These are phyloP conservation scores for Campylomormyrus tamandua DNA, from an alignment of 2,113 vertebrate species.

Conservation along the genomic window DNA sequence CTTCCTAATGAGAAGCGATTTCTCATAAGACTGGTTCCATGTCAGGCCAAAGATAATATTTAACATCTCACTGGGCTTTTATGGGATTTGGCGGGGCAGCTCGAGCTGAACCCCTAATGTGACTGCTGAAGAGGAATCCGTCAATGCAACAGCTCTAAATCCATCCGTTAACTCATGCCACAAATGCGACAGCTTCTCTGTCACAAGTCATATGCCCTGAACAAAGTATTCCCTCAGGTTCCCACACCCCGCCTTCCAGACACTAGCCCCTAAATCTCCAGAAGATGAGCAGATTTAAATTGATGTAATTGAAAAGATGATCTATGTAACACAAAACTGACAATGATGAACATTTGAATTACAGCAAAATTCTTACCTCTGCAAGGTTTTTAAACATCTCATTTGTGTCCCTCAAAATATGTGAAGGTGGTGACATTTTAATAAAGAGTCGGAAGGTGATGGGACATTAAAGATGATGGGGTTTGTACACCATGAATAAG, in stretches of 20 bases:
- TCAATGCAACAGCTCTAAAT: background rate
- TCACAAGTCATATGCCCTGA: background rate
- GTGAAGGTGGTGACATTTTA: background rate
- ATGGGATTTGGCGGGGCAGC: background rate
- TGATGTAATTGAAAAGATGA: slow-evolving; percentile 4
- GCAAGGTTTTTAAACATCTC: background rate
- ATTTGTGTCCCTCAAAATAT: background rate
- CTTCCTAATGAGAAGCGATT: slow-evolving; percentile 5
- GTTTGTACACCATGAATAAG: background rate
- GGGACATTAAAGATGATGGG: background rate
- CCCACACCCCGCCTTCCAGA: no score
- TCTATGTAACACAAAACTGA: background rate
- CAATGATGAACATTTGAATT: background rate
- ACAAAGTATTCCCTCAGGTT: background rate
- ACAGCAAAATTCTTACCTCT: background rate
- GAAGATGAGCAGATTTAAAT: background rate
- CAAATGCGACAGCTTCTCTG: background rate
- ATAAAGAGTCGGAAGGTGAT: background rate
- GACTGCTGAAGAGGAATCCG: background rate
- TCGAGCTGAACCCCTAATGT: background rate
- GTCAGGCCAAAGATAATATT: slow-evolving; percentile 9
- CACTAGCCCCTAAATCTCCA: background rate
- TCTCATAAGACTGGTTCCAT: background rate
- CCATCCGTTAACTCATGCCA: background rate
- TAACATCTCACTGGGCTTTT: slow-evolving; percentile 6